A percentile compares a stretch with the other conserved stretches of the same genome.
phyloP scores from a whole-genome alignment of 2,888 invertebrate species.

The Platycnemis pennipes region DNA sequence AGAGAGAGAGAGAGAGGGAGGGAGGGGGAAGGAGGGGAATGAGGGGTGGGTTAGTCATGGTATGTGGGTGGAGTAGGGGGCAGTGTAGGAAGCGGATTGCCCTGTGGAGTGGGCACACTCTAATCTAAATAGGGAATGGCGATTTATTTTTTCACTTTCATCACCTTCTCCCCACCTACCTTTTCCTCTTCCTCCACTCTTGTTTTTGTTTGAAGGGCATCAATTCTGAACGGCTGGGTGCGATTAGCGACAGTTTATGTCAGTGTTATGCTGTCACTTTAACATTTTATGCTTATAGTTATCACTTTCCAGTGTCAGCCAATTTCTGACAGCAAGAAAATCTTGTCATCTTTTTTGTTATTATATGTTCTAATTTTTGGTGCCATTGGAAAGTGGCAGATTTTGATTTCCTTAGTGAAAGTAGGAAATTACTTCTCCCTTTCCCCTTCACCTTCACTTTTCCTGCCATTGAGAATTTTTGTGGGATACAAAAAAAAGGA shows the following conservation, averaged over 20 bases:
- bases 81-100: not conserved
- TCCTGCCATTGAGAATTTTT: conserved; percentile 7
- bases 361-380: not conserved
- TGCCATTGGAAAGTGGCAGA: not conserved
- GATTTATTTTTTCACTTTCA: not conserved
- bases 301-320: too few relatives aligned
- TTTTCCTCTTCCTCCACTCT: conserved; percentile 26
- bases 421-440: not conserved
- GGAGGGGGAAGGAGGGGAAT: conserved; percentile 15
- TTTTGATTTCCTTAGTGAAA: conserved; percentile 35
- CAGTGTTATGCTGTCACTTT: not conserved
- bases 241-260: not conserved
- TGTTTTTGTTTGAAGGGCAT: conserved; percentile 46
- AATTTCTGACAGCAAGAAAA: too few relatives aligned
- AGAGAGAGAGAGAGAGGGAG: not conserved
- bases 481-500: not conserved
- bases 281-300: too few relatives aligned
- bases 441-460: not conserved
- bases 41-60: not conserved
- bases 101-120: not conserved
- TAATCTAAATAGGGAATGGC: not conserved
- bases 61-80: not conserved
- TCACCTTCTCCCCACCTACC: not conserved
- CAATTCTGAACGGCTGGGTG: not conserved
- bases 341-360: not conserved